These are phyloP conservation scores for Daphoenositta chrysoptera DNA, from an alignment of 2,113 vertebrate species.

Conservation along the genomic window DNA sequence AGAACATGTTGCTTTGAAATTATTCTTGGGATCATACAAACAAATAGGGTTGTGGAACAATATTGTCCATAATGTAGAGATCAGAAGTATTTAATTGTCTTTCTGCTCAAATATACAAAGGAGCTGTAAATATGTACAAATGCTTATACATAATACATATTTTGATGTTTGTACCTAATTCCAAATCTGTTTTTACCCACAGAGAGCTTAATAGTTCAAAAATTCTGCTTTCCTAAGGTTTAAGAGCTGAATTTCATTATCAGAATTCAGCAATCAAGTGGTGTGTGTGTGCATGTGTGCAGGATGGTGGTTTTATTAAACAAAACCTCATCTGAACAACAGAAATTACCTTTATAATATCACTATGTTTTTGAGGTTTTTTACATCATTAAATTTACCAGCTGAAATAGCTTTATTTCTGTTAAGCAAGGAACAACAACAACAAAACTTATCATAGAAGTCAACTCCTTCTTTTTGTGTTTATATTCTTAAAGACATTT, in stretches of 20 bases:
- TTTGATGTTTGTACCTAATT: not conserved
- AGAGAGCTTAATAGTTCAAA: not conserved
- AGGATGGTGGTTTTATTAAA: not conserved
- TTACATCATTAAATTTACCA: constrained; percentile 19
- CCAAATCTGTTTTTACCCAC: not conserved
- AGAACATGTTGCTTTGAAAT: not conserved
- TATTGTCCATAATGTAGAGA: not conserved
- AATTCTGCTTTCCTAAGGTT: not conserved
- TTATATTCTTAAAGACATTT: constrained; percentile 73
- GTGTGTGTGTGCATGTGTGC: rapidly evolving
- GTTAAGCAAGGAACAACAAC: not conserved
- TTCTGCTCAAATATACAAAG: not conserved
- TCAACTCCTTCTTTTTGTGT: constrained; percentile 67
- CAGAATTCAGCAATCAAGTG: not conserved
- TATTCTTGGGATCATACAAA: not conserved
- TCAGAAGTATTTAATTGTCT: not conserved
- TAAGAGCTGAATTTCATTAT: not conserved
- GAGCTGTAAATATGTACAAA: not conserved
- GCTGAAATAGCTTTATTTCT: constrained; percentile 38
- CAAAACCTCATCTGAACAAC: not conserved
- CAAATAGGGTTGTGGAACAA: not conserved
- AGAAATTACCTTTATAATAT: constrained; percentile 19
- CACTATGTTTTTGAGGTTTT: not conserved
- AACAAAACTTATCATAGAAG: constrained; percentile 31
- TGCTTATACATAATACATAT: not conserved